Evolutionary conservation across 2,113 vertebrate species (phyloP).

Genomic region (Upupa epops): DNA sequence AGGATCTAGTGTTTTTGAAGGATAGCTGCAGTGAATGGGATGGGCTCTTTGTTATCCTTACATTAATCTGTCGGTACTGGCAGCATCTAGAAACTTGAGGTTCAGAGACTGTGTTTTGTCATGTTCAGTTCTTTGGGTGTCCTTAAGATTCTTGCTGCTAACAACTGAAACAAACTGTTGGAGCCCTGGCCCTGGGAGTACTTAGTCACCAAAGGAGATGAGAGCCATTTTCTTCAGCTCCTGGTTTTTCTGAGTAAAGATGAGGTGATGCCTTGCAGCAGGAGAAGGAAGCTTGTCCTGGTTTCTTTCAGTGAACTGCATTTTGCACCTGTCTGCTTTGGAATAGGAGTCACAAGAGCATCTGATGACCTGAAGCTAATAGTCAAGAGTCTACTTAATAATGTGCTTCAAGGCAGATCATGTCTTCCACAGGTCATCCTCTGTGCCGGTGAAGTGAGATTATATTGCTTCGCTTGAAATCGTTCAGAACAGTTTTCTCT

Average conservation of each 20-base stretch:
- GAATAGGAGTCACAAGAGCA: background rate
- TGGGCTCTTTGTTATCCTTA: background rate
- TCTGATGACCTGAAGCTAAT: background rate
- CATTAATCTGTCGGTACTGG: background rate
- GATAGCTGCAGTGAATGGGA: background rate
- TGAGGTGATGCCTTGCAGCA: background rate
- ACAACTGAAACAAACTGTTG: background rate
- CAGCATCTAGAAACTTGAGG: background rate
- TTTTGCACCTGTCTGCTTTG: background rate
- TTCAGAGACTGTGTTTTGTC: background rate
- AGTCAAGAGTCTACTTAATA: background rate
- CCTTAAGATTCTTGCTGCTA: background rate
- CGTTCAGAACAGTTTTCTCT: background rate
- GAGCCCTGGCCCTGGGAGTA: background rate
- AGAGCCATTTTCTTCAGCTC: background rate
- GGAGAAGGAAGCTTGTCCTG: background rate
- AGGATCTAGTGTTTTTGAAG: background rate
- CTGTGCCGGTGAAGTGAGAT: background rate
- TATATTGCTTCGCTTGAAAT: background rate
- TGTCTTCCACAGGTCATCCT: background rate
- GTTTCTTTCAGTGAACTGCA: background rate
- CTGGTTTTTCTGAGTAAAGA: background rate
- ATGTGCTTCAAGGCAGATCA: background rate
- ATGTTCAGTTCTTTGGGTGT: background rate
- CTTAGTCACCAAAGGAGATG: background rate